Conservation (phyloP, 2,113 vertebrate genomes). For the Ptyas mucosa region DNA sequence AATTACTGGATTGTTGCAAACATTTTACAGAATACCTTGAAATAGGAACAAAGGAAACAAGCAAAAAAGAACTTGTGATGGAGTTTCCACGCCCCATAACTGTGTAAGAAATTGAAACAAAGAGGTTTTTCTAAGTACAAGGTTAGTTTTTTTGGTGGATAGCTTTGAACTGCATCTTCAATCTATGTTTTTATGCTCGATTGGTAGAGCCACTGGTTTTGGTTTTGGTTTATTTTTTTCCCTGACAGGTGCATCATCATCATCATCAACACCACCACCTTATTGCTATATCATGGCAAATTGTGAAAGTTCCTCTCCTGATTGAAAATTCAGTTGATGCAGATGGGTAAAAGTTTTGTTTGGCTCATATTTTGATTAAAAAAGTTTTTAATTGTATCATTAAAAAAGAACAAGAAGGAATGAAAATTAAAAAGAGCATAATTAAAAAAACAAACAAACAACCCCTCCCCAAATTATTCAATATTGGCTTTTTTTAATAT, state of each 20-base stretch:
- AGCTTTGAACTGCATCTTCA: not conserved
- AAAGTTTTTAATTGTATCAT: not conserved
- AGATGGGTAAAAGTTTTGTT: not conserved
- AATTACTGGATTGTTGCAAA: not conserved
- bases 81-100: fast-evolving
- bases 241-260: not conserved
- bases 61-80: not conserved
- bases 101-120: not conserved
- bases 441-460: not conserved
- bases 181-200: not conserved
- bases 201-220: not conserved
- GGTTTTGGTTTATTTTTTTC: not conserved
- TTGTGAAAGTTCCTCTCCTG: not conserved
- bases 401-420: not conserved
- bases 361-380: not conserved
- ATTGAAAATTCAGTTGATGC: not conserved
- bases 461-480: not conserved
- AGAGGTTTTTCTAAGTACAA: not conserved
- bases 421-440: not conserved
- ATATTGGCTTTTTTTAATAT: not conserved
- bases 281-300: not conserved
- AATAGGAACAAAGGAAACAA: not conserved
- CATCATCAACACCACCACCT: not conserved
- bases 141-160: not conserved
- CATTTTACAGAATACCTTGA: not conserved